Base-by-base conservation (phyloP, 2,797 vertebrate species). In the Propithecus perrieri region DNA sequence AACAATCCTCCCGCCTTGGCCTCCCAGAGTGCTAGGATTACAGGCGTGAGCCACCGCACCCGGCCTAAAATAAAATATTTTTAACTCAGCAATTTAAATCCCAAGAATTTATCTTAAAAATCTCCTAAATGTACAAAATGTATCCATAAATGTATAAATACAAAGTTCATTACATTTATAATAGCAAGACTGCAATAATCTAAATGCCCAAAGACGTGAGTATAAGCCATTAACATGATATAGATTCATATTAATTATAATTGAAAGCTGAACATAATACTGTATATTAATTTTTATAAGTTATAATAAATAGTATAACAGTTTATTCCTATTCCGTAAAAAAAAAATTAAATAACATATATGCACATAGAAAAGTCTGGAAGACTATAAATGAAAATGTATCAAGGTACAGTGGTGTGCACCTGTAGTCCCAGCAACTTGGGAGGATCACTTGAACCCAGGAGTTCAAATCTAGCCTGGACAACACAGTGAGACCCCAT, bases 61-160 rank as follows among this genome's bases (percentile, higher is more conserved):
- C 1, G 41, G 41, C 41, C 41, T 57, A 85, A 89, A 78, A 92
- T 50, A 41, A 78, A 94, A 48, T 65, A 76, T 22, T 85, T 83
- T 75, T 83, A 86, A 85, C 38, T 89, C 41, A 89, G 59, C 43
- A 91, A 92, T 55, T 69, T 89, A 48, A 89, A 55, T 76, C 57
- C 30, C 89, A 85, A 50, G 17, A 95, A 89, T 65, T 90, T 92
- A 92, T 57, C 33, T 91, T 35, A 93, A 48, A 69, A 84, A 92
- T 50, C 18, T 92, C 14, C 20, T 55, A 53, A 20, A 6, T 83
- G 13, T 89, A 6, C 50, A 88, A 93, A 88, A 84, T 61, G 4
- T 63, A 88, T 53, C n/a, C n/a, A 79, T 72, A 74, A 72, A 85
- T 20, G 38, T n/a, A 28, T 55, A 72, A 14, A 26, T 61, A 75